Base-by-base conservation (phyloP, 2,113 vertebrate genomes). In the Trochalopteron elliotii region DNA sequence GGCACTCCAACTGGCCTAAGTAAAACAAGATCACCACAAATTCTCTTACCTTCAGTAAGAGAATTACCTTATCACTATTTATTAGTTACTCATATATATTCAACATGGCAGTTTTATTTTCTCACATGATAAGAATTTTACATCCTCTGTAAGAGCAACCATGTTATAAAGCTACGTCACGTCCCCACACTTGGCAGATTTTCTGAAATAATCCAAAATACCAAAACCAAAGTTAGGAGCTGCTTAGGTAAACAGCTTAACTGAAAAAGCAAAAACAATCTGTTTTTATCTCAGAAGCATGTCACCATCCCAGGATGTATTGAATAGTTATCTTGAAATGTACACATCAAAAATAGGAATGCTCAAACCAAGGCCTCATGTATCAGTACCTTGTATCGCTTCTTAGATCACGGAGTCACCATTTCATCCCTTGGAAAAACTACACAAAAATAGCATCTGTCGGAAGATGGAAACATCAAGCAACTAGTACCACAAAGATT, bases 401-500 rank as follows among this genome's bases (percentile, higher is more conserved):
- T 72, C 50, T 84, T 40, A 87, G 87, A 83, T 70, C 80, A 78
- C 0, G 0, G 79, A 93, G 74, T 19, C 37, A 47, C 69, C n/a
- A 78, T 57, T 81, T 87, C 50, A 82, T 40, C 31, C 86, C 31
- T 59, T 74, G 75, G 50, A 90, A 92, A 97, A 64, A 56, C 33
- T 16, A 42, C 21, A 60, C 28, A 87, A 94, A 84, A 71, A 93
- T 53, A 96, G 57, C 52, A 56, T 87, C 67, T 52, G 55, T 31
- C 40, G 76, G 86, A 93, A 93, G 75, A 89, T 79, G 50, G 68
- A 90, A 83, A 92, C 77, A 64, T 79, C 47, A 74, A 79, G 79
- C 67, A 77, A 64, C 79, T 61, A 63, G 76, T 45, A 87, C 70
- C 83, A 94, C 75, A 83, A 75, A 60, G 61, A 64, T 60, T 85